Evolutionary conservation across 1,140 invertebrate species (phyloP).

Genomic region (Ridgeia piscesae): DNA sequence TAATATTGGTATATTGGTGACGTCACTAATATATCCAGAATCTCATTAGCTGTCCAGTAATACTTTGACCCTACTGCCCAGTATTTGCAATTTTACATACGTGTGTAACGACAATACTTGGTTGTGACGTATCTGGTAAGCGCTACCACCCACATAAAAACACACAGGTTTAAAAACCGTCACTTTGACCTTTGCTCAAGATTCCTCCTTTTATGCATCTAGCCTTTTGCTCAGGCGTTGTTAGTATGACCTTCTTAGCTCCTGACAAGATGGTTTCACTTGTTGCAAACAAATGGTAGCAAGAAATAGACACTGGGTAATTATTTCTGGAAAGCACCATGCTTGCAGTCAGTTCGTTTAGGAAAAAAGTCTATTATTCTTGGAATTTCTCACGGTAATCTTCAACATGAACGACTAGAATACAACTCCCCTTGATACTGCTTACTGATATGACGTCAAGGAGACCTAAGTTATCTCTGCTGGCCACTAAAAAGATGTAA

Average conservation of each 20-base stretch:
- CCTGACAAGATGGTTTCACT: neutral
- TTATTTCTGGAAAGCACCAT: neutral
- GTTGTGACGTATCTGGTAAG: too few relatives aligned
- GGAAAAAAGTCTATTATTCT: neutral
- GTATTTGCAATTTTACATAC: too few relatives aligned
- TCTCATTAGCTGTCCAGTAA: too few relatives aligned
- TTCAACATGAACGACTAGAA: neutral
- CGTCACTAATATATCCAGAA: too few relatives aligned
- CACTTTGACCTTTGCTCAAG: neutral
- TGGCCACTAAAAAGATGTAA: neutral
- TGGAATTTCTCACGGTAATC: neutral
- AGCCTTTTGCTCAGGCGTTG: neutral
- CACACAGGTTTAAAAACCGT: neutral
- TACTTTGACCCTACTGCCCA: too few relatives aligned
- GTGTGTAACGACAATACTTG: too few relatives aligned
- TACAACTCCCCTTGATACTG: neutral
- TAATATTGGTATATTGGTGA: too few relatives aligned
- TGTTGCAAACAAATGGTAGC: neutral
- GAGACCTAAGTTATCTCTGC: neutral
- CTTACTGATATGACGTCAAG: neutral
- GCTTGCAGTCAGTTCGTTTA: neutral
- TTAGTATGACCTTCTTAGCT: neutral
- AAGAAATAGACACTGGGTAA: neutral
- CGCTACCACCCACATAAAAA: neutral
- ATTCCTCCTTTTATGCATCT: neutral